These are phyloP conservation scores for Lophius americanus DNA, from an alignment of 2,797 vertebrate species.

Conservation along the genomic window DNA sequence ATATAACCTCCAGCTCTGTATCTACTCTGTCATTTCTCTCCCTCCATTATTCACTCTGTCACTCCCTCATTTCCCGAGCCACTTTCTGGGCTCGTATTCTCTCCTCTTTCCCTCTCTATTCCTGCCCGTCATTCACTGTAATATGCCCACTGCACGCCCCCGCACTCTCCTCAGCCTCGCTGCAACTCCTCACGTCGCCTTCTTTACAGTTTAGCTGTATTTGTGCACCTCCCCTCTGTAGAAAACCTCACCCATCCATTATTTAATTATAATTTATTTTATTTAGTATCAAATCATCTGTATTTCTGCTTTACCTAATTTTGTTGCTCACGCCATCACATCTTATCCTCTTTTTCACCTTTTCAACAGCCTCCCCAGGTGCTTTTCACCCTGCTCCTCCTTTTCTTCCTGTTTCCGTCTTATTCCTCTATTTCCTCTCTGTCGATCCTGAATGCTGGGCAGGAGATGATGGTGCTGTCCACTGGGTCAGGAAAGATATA, in stretches of 20 bases:
- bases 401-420: not conserved
- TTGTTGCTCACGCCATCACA: not conserved
- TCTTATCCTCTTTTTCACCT: slow-evolving; percentile 3
- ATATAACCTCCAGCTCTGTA: slow-evolving; percentile 19
- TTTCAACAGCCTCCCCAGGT: not conserved
- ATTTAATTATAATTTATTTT: too few species aligned
- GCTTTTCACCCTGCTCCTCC: not conserved
- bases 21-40: slow-evolving; percentile 15
- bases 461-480: slow-evolving; percentile 29
- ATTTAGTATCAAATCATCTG: not conserved
- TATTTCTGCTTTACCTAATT: not conserved
- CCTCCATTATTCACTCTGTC: slow-evolving; percentile 42
- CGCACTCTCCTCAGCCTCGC: slow-evolving; percentile 34
- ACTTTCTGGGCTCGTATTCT: slow-evolving; percentile 24
- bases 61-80: slow-evolving; percentile 46
- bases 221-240: slow-evolving; percentile 24
- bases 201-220: slow-evolving; percentile 25
- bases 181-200: slow-evolving; percentile 25
- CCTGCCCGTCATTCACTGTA: slow-evolving; percentile 40
- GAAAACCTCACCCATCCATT: slow-evolving; percentile 40
- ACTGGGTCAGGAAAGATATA: slow-evolving; percentile 41
- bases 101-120: slow-evolving; percentile 27
- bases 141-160: slow-evolving; percentile 10
- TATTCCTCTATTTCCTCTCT: not conserved
- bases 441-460: slow-evolving; percentile 28